These are phyloP conservation scores for Datnioides undecimradiatus DNA, from an alignment of 2,113 vertebrate species.

Conservation along the genomic window DNA sequence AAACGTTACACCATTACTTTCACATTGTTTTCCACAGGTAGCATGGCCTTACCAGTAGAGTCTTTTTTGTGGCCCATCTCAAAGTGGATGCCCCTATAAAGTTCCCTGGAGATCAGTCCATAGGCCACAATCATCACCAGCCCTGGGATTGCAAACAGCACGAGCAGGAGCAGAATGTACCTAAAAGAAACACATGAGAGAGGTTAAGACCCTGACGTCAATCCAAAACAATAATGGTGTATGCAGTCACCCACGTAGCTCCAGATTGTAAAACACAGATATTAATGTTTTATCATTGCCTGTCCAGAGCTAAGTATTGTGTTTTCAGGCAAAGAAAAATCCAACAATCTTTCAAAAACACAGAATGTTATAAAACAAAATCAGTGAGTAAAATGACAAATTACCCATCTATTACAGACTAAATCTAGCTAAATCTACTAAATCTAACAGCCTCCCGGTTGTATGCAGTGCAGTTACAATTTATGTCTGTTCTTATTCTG, in stretches of 20 bases:
- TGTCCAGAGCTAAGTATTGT: not conserved
- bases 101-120: slow-evolving; percentile 86
- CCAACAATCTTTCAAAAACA: not conserved
- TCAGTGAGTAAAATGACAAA: no score
- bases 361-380: not conserved
- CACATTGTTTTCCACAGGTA: not conserved
- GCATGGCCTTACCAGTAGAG: slow-evolving; percentile 74
- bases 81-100: slow-evolving; percentile 86
- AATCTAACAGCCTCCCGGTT: no score
- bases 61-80: slow-evolving; percentile 83
- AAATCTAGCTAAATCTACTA: no score
- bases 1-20: not conserved
- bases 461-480: no score
- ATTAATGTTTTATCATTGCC: not conserved
- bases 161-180: slow-evolving; percentile 83
- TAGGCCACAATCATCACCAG: slow-evolving; percentile 87
- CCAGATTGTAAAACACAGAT: not conserved
- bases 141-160: slow-evolving; percentile 85
- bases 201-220: not conserved
- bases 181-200: slow-evolving; percentile 57
- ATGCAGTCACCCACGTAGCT: not conserved
- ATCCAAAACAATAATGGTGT: not conserved
- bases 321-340: not conserved
- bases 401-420: no score
- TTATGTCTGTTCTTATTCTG: no score